These are phyloP conservation scores for Theristus sp. DNA, from an alignment of 2,888 invertebrate species.

Conservation along the genomic window DNA sequence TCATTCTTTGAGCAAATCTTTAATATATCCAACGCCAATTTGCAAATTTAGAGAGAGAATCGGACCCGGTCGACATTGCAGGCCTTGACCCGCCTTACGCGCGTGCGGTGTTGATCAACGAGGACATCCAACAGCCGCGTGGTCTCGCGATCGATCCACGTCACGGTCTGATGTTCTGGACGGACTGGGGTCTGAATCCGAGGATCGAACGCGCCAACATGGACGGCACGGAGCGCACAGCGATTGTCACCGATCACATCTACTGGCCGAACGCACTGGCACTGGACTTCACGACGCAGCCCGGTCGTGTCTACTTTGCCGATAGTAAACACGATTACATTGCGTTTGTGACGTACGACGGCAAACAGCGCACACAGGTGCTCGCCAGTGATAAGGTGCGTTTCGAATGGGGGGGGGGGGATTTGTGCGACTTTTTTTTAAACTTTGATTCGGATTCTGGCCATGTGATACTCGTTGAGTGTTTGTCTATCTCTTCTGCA, in stretches of 20 bases:
- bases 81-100: background rate
- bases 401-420: background rate
- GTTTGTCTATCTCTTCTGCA: no score
- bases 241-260: constrained; percentile 38
- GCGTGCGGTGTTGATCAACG: constrained; percentile 62
- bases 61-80: no score
- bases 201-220: constrained; percentile 82
- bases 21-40: no score
- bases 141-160: constrained; percentile 91
- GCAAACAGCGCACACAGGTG: constrained; percentile 67
- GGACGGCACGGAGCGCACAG: constrained; percentile 62
- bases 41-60: no score
- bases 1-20: no score
- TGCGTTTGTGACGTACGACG: constrained; percentile 91
- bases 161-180: constrained; percentile 77
- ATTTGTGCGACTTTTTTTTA: constrained; percentile 1
- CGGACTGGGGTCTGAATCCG: constrained; percentile 95
- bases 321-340: constrained; percentile 93
- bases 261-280: constrained; percentile 98
- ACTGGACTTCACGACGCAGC: constrained; percentile 71
- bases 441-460: no score
- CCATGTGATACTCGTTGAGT: no score
- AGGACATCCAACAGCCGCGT: constrained; percentile 83
- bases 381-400: constrained; percentile 33
- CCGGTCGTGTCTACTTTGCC: constrained; percentile 87